Evolutionary conservation across 2,113 vertebrate species (phyloP), one percentile per base, ranked within the genome.

Genomic region (Cephalopterus ornatus): DNA sequence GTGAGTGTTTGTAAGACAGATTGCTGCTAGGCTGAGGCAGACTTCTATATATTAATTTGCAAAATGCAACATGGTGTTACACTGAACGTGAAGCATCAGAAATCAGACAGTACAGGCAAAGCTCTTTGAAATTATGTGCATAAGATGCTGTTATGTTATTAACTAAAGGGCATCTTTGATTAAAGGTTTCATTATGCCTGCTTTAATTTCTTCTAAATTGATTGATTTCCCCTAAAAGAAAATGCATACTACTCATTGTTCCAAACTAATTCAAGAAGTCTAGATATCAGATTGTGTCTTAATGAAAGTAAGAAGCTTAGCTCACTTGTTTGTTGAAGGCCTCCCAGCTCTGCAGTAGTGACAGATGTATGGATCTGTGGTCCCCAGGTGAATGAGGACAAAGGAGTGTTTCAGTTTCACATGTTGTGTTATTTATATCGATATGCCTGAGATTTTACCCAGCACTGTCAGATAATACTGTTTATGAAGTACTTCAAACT

Each of bases 251-350:
- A 44, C 46, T 86, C 14, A 18, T 44, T 44, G 67, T 86, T 68
- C 62, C 87, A 89, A 94, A 94, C 61, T 75, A 91, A 95, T 92
- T 92, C 70, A 67, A 65, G 77, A 93, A 68, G 12, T 63, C 86
- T 63, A 9, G 70, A 91, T 94, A 92, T 93, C 93, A 92, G 91
- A 92, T 61, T 71, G 76, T 75, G 62, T 59, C 76, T 79, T 95
- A 92, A 91, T 91, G 70, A 72, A 93, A 81, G 27, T 82, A 93
- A 94, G 92, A 56, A 91, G 96, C 91, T 95, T 92, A 94, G 74
- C 76, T 89, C 47, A 41, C 80, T 91, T 32, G 6, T 8, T 65
- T 78, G 61, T 33, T 73, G 93, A 92, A 78, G 77, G 66, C 56
- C 56, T 92, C 65, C 86, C 81, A 39, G 83, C 52, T 87, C 66